These are phyloP conservation scores for Rhinoptilus africanus DNA, from an alignment of 2,113 vertebrate species.

Conservation along the genomic window DNA sequence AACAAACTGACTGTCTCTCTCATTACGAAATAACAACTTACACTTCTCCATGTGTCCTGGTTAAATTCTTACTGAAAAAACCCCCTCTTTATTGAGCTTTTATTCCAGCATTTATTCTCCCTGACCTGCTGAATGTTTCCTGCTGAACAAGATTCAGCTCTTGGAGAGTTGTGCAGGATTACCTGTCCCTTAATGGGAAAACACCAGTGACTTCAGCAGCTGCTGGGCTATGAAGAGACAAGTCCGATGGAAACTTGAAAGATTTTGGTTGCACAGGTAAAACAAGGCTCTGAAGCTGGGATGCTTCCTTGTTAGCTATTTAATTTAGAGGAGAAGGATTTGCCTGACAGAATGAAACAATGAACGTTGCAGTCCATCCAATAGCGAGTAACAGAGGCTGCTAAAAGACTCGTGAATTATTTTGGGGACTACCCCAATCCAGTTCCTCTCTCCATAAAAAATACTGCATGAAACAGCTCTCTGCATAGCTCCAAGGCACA, in stretches of 20 bases:
- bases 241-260: background rate
- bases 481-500: background rate
- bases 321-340: background rate
- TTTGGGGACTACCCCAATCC: background rate
- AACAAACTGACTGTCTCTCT: background rate
- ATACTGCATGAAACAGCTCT: background rate
- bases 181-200: background rate
- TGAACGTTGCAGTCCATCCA: background rate
- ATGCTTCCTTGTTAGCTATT: background rate
- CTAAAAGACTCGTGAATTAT: background rate
- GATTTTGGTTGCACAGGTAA: background rate
- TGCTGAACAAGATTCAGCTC: background rate
- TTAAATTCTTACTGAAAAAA: background rate
- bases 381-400: background rate
- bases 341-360: conserved; percentile 1
- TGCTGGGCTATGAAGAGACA: background rate
- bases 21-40: background rate
- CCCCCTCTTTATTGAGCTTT: background rate
- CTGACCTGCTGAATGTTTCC: background rate
- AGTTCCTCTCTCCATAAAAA: background rate
- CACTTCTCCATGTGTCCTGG: background rate
- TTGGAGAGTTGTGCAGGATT: background rate
- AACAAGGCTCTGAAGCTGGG: background rate
- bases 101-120: background rate
- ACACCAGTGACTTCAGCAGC: background rate